A percentile compares a stretch with the other conserved stretches of the same genome.
These are phyloP conservation scores for Charadrius vociferus DNA, from an alignment of 2,113 vertebrate species.

Conservation along the genomic window DNA sequence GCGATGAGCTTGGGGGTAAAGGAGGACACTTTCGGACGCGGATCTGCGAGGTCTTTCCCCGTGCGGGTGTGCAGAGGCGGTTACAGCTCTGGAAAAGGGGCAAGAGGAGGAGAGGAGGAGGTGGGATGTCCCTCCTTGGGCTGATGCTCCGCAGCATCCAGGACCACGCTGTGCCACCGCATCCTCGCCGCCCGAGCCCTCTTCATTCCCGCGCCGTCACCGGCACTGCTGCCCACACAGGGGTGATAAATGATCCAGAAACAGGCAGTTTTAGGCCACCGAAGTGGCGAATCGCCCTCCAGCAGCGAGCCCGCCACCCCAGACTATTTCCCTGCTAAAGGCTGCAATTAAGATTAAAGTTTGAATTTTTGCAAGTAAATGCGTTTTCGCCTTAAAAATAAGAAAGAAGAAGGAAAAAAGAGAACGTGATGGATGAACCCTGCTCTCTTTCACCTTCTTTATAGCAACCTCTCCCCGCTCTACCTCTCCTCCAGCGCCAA, in stretches of 20 bases:
- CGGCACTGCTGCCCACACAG: rapidly evolving
- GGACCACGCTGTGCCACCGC: not conserved
- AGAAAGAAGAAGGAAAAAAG: not conserved
- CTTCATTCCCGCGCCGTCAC: not conserved
- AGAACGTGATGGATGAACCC: not conserved
- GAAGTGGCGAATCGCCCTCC: not conserved
- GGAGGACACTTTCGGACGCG: not conserved
- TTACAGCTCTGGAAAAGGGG: not conserved
- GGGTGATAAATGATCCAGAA: not conserved
- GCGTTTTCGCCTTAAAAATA: not conserved
- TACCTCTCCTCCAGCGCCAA: not conserved
- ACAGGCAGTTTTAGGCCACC: not conserved
- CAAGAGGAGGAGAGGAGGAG: not conserved
- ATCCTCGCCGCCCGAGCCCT: not conserved
- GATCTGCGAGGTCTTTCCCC: not conserved
- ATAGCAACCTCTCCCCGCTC: rapidly evolving
- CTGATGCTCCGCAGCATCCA: not conserved
- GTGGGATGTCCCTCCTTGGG: rapidly evolving
- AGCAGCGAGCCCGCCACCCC: rapidly evolving
- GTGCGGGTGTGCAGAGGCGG: not conserved
- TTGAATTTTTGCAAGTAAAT: not conserved
- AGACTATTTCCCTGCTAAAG: not conserved
- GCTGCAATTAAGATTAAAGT: not conserved
- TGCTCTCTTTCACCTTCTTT: not conserved
- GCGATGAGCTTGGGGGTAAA: not conserved